Conservation (phyloP, 2,113 vertebrate genomes). For the mouse (Mus musculus) region GRCm39 chr9:46900501-46901000, state of each 20-base stretch:
- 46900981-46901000: background rate
- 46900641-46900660: background rate
- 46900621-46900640: too few relatives aligned
- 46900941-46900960: background rate
- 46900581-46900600: background rate
- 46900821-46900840: background rate
- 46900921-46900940: background rate
- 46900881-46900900: background rate
- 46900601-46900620: background rate
- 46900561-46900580: background rate
- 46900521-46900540: too few relatives aligned
- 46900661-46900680: background rate
- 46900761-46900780: background rate
- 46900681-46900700: background rate
- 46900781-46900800: background rate
- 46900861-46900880: background rate
- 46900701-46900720: background rate
- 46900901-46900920: background rate
- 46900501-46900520: background rate
- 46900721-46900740: background rate
- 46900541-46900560: background rate
- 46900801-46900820: background rate
- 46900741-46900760: background rate
- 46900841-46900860: background rate
- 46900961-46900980: background rate